Base-by-base conservation (phyloP, 2,797 vertebrate genomes). In the Molossus alvarezi region DNA sequence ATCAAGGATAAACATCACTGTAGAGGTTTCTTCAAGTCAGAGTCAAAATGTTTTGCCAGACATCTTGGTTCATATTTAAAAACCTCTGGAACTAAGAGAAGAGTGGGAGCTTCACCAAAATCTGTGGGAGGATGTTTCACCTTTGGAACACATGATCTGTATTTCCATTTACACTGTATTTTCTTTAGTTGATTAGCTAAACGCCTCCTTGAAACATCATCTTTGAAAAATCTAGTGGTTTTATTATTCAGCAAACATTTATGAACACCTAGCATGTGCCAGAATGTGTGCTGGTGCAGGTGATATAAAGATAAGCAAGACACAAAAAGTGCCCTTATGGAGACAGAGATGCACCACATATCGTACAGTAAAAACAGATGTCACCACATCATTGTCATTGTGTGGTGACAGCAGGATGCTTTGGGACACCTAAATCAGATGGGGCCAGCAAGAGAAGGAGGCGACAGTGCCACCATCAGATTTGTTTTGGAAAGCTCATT, bases 31-130 rank as follows among this genome's bases (percentile, higher is more conserved):
- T 87, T 95, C 29, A 84, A 77, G 33, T 55, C 82, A 72, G 6
- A 58, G 55, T 87, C 86, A 64, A 83, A 87, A 79, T 90, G 29
- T 81, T 82, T 58, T 82, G 29, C 60, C n/a, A 67, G 60, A 29
- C 17, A 25, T 33, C 37, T 65, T 75, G 41, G 5, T 53, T 93
- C 60, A 76, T 72, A 55, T 65, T 77, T 84, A 51, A 82, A 95
- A 82, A 17, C 27, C n/a, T 92, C 33, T 79, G 23, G 18, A 93
- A 90, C 81, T 94, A 67, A 93, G 41, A 88, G 37, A 58, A 62
- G 65, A 84, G 53, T 17, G 21, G 9, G 9, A 27, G 9, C 72
- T 48, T 33, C 17, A 33, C 29, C 71, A 67, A 33, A 93, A 29
- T 53, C 73, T n/a, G 51, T 69, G 12, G 33, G 20, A 87, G 41